Evolutionary conservation across 1,140 invertebrate genomes (phyloP), one percentile per base, ranked within the genome.

Genomic region (Bradynema listronoti): DNA sequence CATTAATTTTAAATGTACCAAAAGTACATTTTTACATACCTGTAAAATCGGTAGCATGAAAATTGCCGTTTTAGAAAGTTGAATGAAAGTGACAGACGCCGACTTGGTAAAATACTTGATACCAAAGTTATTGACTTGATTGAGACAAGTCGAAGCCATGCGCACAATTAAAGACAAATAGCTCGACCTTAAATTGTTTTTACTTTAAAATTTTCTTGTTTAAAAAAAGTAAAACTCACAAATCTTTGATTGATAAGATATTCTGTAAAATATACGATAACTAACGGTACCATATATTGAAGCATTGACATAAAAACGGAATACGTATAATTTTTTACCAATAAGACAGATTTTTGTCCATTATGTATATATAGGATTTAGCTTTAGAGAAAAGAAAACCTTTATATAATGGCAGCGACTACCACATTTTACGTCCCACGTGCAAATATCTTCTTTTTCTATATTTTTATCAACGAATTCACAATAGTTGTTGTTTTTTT

Each of bases 161-260:
- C 11, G 65, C 39, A 68, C 67, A 69, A 30, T 69, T 57, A 47
- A 69, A 69, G 30, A 49, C 30, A 14, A 69, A 55, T 14, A 43
- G 7, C 16, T 1, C n/a, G 19, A 43, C n/a, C 29, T 55, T n/a
- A n/a, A n/a, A n/a, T n/a, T n/a, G n/a, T n/a, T n/a, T n/a, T n/a
- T n/a, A n/a, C n/a, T n/a, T n/a, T n/a, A n/a, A n/a, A n/a, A n/a
- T n/a, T n/a, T n/a, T n/a, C n/a, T n/a, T n/a, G n/a, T n/a, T 47
- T 19, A 11, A 29, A 53, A 56, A 22, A 19, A 25, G 25, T n/a
- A n/a, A n/a, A 29, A 25, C 42, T 14, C 54, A 88, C 88, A 80
- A 90, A 79, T 67, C 88, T 88, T 80, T 90, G 88, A 80, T 91
- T 91, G 61, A 91, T 90, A 65, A 90, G 87, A 79, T 91, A 91